Evolutionary conservation across 2,113 vertebrate genomes (phyloP).

Genomic region (Mesembrinibis cayennensis): DNA sequence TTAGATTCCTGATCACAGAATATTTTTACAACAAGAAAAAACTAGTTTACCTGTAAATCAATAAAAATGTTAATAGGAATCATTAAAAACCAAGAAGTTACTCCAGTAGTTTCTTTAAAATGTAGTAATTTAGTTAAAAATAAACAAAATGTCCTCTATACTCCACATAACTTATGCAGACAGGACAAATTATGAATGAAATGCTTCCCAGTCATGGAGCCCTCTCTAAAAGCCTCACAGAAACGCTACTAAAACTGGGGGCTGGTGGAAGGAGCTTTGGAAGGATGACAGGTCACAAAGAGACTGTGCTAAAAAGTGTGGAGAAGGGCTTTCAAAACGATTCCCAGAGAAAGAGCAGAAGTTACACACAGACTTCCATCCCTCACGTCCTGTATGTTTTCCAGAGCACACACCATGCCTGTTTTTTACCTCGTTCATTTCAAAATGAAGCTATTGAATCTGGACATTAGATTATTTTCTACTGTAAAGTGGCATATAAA

Average conservation of each 20-base stretch:
- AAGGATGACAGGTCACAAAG: neutral
- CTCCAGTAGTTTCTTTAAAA: neutral
- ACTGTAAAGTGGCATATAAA: neutral
- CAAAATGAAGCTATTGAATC: neutral
- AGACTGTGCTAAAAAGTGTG: neutral
- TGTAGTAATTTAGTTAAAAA: neutral
- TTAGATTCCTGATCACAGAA: neutral
- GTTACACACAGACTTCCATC: neutral
- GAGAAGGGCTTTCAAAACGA: neutral
- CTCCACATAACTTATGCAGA: neutral
- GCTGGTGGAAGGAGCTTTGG: neutral
- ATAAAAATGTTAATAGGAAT: neutral
- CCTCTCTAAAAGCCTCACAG: neutral
- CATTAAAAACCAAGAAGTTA: neutral
- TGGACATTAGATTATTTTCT: neutral
- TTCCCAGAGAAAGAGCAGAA: neutral
- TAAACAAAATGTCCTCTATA: neutral
- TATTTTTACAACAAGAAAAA: conserved; percentile 14
- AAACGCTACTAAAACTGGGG: neutral
- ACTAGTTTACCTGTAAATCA: neutral
- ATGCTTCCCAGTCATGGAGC: rapidly evolving
- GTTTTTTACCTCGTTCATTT: neutral
- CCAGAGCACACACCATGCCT: neutral
- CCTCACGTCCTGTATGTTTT: neutral
- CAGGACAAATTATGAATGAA: neutral